These are phyloP conservation scores for Coenonympha glycerion DNA, from an alignment of 2,888 invertebrate genomes.

Conservation along the genomic window DNA sequence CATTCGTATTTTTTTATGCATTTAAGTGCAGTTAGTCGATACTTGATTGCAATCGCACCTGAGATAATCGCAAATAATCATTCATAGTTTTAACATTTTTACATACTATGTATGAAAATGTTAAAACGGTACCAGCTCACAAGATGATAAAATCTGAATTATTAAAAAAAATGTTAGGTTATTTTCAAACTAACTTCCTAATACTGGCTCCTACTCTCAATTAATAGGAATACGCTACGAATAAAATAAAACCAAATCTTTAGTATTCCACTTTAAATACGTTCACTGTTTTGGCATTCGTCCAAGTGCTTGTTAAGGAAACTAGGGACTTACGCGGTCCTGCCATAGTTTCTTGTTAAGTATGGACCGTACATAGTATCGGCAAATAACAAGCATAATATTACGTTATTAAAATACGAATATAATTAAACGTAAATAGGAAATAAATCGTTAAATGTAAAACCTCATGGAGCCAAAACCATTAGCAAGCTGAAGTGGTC, in stretches of 20 bases:
- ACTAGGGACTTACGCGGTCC: constrained; percentile 11
- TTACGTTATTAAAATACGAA: background rate
- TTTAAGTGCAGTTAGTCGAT: too few relatives aligned
- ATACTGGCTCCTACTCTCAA: background rate
- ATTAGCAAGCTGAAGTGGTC: too few relatives aligned
- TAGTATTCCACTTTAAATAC: constrained; percentile 13
- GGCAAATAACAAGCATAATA: background rate
- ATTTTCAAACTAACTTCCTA: background rate
- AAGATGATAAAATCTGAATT: too few relatives aligned
- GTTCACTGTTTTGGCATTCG: constrained; percentile 11
- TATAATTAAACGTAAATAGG: background rate
- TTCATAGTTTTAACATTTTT: too few relatives aligned
- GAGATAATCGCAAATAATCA: too few relatives aligned
- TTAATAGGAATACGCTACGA: background rate
- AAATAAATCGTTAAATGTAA: too few relatives aligned
- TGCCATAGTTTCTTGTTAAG: constrained; percentile 4
- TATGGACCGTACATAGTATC: background rate
- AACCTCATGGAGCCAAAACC: too few relatives aligned
- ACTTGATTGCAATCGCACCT: too few relatives aligned
- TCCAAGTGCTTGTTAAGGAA: constrained; percentile 13
- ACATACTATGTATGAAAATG: too few relatives aligned
- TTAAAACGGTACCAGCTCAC: too few relatives aligned
- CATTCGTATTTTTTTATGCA: background rate
- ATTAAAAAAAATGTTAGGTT: too few relatives aligned
- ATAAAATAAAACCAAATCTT: constrained; percentile 10